Conservation (phyloP, 2,113 vertebrate genomes). For the Geococcyx californianus region DNA sequence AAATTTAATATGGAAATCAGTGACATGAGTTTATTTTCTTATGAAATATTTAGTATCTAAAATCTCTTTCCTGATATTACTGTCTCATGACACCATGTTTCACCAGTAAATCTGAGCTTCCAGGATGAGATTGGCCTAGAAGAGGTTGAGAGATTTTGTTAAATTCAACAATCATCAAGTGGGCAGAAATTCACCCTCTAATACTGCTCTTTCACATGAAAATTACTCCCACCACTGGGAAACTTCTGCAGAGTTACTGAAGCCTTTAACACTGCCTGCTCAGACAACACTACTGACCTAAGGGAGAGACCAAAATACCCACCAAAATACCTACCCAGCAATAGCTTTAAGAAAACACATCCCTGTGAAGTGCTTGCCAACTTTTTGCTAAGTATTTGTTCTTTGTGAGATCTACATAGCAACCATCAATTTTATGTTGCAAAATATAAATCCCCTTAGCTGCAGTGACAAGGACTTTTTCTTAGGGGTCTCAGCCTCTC, state of each 20-base stretch:
- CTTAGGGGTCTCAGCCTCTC: neutral
- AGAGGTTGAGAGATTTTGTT: neutral
- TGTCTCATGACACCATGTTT: neutral
- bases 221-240: neutral
- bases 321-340: neutral
- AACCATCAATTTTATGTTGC: neutral
- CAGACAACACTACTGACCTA: neutral
- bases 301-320: fast-evolving
- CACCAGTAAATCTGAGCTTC: neutral
- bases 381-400: neutral
- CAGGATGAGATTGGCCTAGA: neutral
- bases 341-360: neutral
- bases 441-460: neutral
- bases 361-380: neutral
- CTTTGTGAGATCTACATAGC: neutral
- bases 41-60: neutral
- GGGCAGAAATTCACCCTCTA: neutral
- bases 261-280: neutral
- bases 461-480: neutral
- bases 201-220: neutral
- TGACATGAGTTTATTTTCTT: neutral
- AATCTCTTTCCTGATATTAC: neutral
- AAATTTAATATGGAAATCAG: neutral
- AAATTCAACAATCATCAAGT: neutral
- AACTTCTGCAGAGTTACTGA: neutral